Evolutionary conservation across 2,888 invertebrate genomes (phyloP).

Genomic region (Apamea sordens): DNA sequence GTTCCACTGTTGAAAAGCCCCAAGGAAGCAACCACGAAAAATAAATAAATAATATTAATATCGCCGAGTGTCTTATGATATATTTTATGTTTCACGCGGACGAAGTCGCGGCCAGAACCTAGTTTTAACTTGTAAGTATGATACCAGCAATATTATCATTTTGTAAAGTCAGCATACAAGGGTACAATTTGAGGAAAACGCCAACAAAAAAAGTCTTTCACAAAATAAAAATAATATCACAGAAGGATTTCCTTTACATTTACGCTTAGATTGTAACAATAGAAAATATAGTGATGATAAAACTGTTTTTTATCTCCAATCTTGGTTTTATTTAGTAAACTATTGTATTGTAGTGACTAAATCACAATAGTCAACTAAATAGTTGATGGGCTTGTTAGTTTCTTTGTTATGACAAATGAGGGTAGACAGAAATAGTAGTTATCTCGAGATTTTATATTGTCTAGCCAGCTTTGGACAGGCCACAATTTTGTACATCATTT

Average conservation of each 20-base stretch:
- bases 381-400: slow-evolving; percentile 45
- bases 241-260: slow-evolving; percentile 5
- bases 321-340: slow-evolving; percentile 35
- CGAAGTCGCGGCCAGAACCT: too few species aligned
- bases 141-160: slow-evolving; percentile 3
- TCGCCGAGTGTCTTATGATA: too few species aligned
- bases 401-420: slow-evolving; percentile 42
- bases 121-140: neutral
- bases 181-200: slow-evolving; percentile 32
- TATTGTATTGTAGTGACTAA: slow-evolving; percentile 28
- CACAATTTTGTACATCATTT: slow-evolving; percentile 14
- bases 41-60: too few species aligned
- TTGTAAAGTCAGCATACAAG: slow-evolving; percentile 35
- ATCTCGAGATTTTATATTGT: slow-evolving; percentile 25
- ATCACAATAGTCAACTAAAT: slow-evolving; percentile 43
- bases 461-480: neutral
- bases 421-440: slow-evolving; percentile 23
- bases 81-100: neutral
- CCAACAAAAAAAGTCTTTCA: slow-evolving; percentile 16
- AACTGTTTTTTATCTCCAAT: slow-evolving; percentile 18
- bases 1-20: neutral
- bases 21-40: neutral
- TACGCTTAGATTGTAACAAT: slow-evolving; percentile 31
- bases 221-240: slow-evolving; percentile 36
- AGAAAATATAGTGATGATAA: slow-evolving; percentile 4